Conservation (phyloP, 2,888 invertebrate species). For the Noctua comes region DNA sequence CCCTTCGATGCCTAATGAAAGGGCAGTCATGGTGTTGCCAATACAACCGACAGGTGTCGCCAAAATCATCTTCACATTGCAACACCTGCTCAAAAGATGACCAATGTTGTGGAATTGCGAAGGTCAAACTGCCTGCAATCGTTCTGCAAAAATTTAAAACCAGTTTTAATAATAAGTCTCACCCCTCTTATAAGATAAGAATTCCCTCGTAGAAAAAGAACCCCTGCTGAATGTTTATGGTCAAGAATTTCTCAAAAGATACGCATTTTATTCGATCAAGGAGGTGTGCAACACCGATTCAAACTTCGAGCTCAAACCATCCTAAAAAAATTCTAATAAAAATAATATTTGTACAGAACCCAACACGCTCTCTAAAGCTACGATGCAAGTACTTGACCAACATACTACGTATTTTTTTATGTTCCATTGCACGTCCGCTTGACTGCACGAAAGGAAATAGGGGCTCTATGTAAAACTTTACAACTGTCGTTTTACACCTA, state of each 20-base stretch:
- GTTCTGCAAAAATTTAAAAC: not conserved
- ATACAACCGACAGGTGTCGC: conserved; percentile 2
- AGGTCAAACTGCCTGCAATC: conserved; percentile 21
- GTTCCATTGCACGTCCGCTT: conserved; percentile 76
- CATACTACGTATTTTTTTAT: conserved; percentile 75
- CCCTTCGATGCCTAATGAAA: not conserved
- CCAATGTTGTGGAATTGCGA: not conserved
- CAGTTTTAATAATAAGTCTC: not conserved
- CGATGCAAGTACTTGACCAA: conserved; percentile 69
- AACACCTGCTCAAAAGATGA: conserved; percentile 12
- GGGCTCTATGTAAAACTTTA: conserved; percentile 80
- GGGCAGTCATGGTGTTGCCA: not conserved
- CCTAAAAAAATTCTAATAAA: not conserved
- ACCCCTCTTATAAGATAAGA: not conserved
- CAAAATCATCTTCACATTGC: not conserved
- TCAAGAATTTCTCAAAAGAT: not conserved
- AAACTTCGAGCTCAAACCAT: not conserved
- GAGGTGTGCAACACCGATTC: too few species aligned
- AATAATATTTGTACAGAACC: conserved; percentile 53
- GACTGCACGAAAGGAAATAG: conserved; percentile 82
- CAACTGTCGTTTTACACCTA: conserved; percentile 71
- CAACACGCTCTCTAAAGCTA: conserved; percentile 25
- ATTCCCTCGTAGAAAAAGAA: not conserved
- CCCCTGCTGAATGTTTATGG: not conserved
- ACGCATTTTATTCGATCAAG: not conserved